These are phyloP conservation scores for Hystrix brachyura DNA, from an alignment of 2,113 vertebrate species.

Conservation along the genomic window DNA sequence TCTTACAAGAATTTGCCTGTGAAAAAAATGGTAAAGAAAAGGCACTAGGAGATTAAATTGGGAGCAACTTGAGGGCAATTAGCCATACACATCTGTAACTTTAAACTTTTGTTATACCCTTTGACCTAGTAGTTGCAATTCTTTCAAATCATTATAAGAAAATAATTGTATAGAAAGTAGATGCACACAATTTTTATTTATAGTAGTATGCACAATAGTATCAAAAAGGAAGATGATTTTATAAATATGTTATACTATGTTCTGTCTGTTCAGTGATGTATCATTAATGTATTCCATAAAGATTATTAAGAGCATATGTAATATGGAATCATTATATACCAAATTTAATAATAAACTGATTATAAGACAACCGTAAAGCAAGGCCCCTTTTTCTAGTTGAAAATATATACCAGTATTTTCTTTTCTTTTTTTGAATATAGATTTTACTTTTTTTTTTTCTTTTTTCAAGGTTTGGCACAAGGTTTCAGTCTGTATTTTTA, in stretches of 20 bases:
- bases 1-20: background rate
- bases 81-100: background rate
- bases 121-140: background rate
- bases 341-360: background rate
- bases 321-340: background rate
- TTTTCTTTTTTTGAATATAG: background rate
- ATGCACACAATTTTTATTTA: background rate
- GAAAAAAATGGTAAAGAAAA: background rate
- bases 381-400: background rate
- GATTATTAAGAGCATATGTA: background rate
- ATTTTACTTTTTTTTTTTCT: background rate
- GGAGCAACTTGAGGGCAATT: background rate
- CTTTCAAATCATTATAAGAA: background rate
- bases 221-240: background rate
- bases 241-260: background rate
- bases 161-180: background rate
- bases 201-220: background rate
- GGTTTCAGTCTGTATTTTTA: conserved; percentile 6
- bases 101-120: background rate
- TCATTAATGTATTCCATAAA: background rate
- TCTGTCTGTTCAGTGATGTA: background rate
- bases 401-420: background rate
- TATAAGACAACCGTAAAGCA: background rate
- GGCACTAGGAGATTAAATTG: background rate
- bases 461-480: background rate